phyloP scores from a whole-genome alignment of 2,113 vertebrate genomes.

The Kobus ellipsiprymnus region DNA sequence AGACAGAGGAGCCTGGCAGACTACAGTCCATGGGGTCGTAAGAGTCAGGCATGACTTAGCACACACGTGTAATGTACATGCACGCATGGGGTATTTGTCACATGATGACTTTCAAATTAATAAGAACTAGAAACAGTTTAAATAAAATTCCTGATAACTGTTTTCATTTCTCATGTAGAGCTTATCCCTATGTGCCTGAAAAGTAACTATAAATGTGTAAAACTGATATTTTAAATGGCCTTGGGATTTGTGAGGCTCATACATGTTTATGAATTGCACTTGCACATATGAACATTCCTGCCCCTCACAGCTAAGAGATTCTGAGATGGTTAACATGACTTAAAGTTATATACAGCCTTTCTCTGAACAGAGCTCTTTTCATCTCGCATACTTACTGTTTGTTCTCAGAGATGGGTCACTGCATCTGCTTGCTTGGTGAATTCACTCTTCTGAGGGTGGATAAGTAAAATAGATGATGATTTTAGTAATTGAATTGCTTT shows the following conservation, averaged over 20 bases:
- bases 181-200: background rate
- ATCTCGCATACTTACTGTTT: slow-evolving; percentile 19
- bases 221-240: background rate
- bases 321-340: background rate
- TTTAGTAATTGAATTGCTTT: background rate
- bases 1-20: background rate
- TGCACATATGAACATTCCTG: background rate
- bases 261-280: background rate
- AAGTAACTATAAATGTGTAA: background rate
- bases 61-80: background rate
- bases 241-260: background rate
- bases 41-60: background rate
- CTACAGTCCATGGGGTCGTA: background rate
- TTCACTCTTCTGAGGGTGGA: background rate
- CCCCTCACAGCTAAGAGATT: background rate
- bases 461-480: slow-evolving; percentile 52
- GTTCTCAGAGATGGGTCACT: background rate
- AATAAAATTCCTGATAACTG: background rate
- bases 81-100: background rate
- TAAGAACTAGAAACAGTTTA: background rate
- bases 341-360: background rate
- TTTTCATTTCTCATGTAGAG: background rate
- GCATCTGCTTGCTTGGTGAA: slow-evolving; percentile 30
- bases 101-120: background rate
- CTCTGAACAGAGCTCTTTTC: background rate